Evolutionary conservation across 2,113 vertebrate species (phyloP).

Genomic region (Agelaius tricolor): DNA sequence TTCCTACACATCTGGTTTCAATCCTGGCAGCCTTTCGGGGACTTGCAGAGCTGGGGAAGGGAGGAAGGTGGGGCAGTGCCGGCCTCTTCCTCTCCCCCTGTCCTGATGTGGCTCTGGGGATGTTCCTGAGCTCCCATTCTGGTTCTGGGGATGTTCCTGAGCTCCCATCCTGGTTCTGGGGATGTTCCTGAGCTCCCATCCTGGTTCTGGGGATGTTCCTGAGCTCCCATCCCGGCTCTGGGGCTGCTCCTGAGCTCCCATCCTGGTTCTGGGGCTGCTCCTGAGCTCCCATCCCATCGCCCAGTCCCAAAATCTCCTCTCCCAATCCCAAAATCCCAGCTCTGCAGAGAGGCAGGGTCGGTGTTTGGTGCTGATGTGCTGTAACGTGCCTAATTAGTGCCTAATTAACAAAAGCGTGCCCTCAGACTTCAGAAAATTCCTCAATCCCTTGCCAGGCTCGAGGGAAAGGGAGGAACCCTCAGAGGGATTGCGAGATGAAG

Average conservation of each 20-base stretch:
- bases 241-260: too few relatives aligned
- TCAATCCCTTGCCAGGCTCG: background rate
- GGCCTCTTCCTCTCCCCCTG: background rate
- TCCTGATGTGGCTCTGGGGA: background rate
- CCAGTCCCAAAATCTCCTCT: too few relatives aligned
- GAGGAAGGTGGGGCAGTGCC: background rate
- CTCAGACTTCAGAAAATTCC: background rate
- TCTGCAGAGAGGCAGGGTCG: background rate
- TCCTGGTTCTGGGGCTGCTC: too few relatives aligned
- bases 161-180: too few relatives aligned
- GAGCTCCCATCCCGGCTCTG: too few relatives aligned
- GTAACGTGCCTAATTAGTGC: slow-evolving; percentile 11
- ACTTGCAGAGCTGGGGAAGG: background rate
- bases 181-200: too few relatives aligned
- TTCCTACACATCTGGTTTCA: slow-evolving; percentile 64
- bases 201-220: background rate
- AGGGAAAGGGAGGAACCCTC: too few relatives aligned
- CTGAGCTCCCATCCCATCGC: too few relatives aligned
- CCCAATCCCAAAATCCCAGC: background rate
- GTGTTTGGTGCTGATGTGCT: background rate
- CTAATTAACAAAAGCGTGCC: background rate
- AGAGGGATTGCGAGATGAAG: accelerated
- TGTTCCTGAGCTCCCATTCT: too few relatives aligned
- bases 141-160: too few relatives aligned
- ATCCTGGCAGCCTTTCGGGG: background rate